Base-by-base conservation (phyloP, 2,888 invertebrate species). In the Ditula angustiorana region DNA sequence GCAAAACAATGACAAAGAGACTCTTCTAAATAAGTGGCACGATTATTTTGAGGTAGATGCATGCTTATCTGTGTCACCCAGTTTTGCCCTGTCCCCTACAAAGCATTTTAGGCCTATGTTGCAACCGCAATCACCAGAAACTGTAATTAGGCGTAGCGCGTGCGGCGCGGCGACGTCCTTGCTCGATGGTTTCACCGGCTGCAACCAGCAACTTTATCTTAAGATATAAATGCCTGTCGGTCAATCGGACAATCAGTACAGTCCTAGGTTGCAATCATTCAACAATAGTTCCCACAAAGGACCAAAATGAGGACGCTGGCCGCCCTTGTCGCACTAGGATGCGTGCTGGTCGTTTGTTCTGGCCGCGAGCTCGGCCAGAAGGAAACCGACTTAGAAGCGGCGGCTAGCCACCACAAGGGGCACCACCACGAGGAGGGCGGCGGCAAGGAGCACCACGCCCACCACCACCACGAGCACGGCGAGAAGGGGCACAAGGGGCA, bases 401-500 rank as follows among this genome's bases (percentile, higher is more conserved):
- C 94, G 3, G 94, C 93, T 5, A 88, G 89, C 67, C 87, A 90
- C 67, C 86, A 85, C 69, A 88, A 87, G 73, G 91, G 84, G 7
- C 92, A 92, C 68, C 94, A 94, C 74, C 94, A 94, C 81, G 95
- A 95, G 79, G 93, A 94, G 67, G 95, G 95, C 24, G 96, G 95
- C 11, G 96, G 96, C 59, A 93, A 95, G 70, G 94, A 95, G 69
- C 95, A 96, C 73, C 95, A 95, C 74, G 93, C 88, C 1, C 94
- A 95, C 70, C 95, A 96, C 75, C 95, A 95, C 77, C 94, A 95
- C 71, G 94, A 95, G 62, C 94, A 96, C 79, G 96, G 96, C 0
- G 95, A 95, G 71, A 96, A 97, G 77, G 96, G 95, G 0, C 95
- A 96, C 70, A 96, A 97, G 75, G 97, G 97, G 0, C 95, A 96